These are phyloP conservation scores for Coenonympha glycerion DNA, from an alignment of 2,888 invertebrate genomes.

Conservation along the genomic window DNA sequence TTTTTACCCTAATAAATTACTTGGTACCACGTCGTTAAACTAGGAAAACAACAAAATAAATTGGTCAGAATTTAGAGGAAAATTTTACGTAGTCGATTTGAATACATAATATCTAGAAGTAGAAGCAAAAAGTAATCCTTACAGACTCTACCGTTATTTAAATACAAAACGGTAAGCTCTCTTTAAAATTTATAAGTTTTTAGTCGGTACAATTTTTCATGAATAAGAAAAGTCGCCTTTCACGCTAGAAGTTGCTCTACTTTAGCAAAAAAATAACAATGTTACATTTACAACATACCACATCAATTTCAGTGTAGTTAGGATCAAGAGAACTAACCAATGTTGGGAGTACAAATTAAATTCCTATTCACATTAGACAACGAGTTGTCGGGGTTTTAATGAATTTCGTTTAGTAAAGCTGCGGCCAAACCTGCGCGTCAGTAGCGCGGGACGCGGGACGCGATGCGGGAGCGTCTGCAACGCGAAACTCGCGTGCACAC, in stretches of 20 bases:
- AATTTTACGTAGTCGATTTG: not conserved
- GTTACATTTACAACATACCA: not conserved
- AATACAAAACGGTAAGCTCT: constrained; percentile 11
- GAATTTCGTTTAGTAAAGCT: not conserved
- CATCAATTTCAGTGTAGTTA: not conserved
- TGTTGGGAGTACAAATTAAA: not conserved
- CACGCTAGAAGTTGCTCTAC: not conserved
- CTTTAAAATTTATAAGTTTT: constrained; percentile 10
- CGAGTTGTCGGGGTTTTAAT: not conserved
- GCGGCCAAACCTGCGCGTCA: no score
- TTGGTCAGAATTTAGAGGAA: no score
- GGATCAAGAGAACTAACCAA: not conserved
- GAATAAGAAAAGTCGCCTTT: constrained; percentile 7
- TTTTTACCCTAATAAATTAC: no score
- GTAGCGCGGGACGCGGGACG: no score
- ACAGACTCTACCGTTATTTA: not conserved
- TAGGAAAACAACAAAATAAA: no score
- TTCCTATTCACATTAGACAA: not conserved
- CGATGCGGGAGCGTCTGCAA: no score
- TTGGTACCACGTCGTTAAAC: no score
- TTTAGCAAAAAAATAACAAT: not conserved
- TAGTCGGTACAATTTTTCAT: constrained; percentile 5
- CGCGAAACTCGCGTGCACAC: no score
- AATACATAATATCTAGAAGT: not conserved
- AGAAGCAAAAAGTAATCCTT: constrained; percentile 1